Conservation (phyloP, 2,113 vertebrate genomes). For the Neogale vison region DNA sequence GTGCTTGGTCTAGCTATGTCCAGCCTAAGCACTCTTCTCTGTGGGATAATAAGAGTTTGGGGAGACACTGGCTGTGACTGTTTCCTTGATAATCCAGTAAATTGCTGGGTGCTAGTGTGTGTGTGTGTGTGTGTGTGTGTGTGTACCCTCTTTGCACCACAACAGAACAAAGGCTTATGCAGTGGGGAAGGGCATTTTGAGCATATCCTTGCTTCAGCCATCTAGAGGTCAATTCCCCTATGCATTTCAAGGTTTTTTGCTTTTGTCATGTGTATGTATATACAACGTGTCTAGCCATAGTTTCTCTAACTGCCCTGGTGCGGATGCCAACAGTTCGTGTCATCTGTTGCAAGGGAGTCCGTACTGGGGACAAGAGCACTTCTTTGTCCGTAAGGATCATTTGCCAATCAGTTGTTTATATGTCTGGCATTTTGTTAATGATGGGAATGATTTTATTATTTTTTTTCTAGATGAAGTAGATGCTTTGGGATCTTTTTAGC, state of each 20-base stretch:
- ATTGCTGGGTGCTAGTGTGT: not conserved
- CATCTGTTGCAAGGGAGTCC: not conserved
- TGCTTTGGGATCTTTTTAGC: slow-evolving; percentile 36
- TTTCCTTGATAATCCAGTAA: not conserved
- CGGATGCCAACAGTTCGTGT: not conserved
- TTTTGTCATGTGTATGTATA: not conserved
- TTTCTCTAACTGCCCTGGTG: not conserved
- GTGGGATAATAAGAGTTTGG: not conserved
- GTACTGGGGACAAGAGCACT: not conserved
- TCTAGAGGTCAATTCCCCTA: not conserved
- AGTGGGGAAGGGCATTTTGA: not conserved
- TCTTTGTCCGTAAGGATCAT: not conserved
- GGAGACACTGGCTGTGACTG: not conserved
- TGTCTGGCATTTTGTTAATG: slow-evolving; percentile 17
- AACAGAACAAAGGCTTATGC: not conserved
- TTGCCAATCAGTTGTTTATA: not conserved
- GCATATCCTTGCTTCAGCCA: not conserved
- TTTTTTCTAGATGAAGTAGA: slow-evolving; percentile 14
- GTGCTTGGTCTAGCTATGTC: not conserved
- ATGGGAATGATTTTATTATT: not conserved
- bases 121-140: not conserved
- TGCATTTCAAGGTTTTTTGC: not conserved
- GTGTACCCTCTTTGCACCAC: not conserved
- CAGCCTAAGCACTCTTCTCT: not conserved
- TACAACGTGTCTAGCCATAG: not conserved